Evolutionary conservation across 2,888 invertebrate genomes (phyloP).

Genomic region (Aricia artaxerxes): DNA sequence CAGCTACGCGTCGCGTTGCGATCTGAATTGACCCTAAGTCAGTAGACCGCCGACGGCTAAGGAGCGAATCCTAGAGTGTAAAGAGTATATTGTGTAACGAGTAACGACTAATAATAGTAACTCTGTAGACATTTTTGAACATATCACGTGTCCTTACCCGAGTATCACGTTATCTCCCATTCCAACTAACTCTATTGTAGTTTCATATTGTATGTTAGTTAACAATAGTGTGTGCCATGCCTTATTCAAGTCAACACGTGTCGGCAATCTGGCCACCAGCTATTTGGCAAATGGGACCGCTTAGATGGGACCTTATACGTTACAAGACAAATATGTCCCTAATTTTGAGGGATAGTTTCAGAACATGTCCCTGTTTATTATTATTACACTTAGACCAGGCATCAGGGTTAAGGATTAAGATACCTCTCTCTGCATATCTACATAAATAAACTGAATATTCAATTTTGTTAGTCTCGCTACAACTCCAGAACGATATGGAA

Average conservation of each 20-base stretch:
- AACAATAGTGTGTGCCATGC: not conserved
- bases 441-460: not conserved
- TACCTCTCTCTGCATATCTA: not conserved
- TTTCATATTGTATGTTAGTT: not conserved
- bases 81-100: too few relatives aligned
- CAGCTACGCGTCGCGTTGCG: too few relatives aligned
- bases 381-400: not conserved
- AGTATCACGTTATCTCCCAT: too few relatives aligned
- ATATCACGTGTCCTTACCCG: too few relatives aligned
- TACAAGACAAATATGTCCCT: slow-evolving; percentile 14
- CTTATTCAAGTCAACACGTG: slow-evolving; percentile 3
- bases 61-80: too few relatives aligned
- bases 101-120: too few relatives aligned
- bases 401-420: not conserved
- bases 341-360: slow-evolving; percentile 10
- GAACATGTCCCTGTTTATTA: not conserved
- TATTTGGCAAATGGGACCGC: slow-evolving; percentile 15
- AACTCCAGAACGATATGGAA: too few relatives aligned
- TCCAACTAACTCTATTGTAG: not conserved
- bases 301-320: not conserved
- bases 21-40: too few relatives aligned
- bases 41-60: too few relatives aligned
- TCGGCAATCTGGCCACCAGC: slow-evolving; percentile 20
- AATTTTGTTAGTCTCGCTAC: too few relatives aligned
- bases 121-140: too few relatives aligned